Evolutionary conservation across 2,888 invertebrate genomes (phyloP).

Genomic region (Pseudococcus viburni): DNA sequence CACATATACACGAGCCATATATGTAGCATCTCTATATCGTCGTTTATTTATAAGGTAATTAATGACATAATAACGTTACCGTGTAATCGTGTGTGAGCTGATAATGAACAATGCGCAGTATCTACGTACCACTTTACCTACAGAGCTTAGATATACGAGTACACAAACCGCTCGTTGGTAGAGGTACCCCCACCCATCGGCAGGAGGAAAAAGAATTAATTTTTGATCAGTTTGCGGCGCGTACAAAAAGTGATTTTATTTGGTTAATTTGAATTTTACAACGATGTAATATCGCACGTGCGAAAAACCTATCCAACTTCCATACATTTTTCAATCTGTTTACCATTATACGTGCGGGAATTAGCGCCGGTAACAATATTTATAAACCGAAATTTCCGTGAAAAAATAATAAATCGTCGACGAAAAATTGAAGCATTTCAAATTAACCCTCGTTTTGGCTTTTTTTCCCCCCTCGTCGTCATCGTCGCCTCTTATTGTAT

Average conservation of each 20-base stretch:
- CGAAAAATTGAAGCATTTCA: conserved; percentile 32
- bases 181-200: background rate
- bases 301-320: background rate
- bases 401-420: background rate
- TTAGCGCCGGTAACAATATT: background rate
- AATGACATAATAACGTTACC: conserved; percentile 27
- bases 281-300: background rate
- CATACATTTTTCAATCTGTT: background rate
- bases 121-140: too few species aligned
- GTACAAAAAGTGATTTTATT: conserved; percentile 4
- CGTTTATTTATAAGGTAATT: conserved; percentile 44
- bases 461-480: background rate
- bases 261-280: conserved; percentile 30
- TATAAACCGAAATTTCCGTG: background rate
- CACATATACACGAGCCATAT: background rate
- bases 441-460: conserved; percentile 5
- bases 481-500: background rate
- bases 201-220: conserved; percentile 18
- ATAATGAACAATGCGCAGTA: conserved; percentile 7
- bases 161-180: background rate
- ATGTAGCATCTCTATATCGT: background rate
- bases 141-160: too few species aligned
- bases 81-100: conserved; percentile 20
- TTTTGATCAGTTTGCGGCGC: background rate
- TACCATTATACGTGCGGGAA: background rate